Percentiles rank a stretch among this genome's conserved stretches.
Evolutionary conservation across 2,888 invertebrate species (phyloP).

Genomic region (Cabera pusaria): DNA sequence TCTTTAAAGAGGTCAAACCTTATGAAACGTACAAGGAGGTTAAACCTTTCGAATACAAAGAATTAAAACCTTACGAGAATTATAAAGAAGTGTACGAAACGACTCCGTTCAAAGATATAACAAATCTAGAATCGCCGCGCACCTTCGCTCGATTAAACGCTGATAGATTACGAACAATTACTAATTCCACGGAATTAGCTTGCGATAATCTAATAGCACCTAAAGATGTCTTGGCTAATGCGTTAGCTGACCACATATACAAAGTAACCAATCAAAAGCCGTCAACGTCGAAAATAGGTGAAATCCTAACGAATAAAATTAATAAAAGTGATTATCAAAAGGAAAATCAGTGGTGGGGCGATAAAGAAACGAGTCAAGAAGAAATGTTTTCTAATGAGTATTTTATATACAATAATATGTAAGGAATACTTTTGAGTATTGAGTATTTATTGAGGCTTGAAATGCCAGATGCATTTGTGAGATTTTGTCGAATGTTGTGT

Average conservation of each 20-base stretch:
- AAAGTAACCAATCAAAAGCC: slow-evolving; percentile 82
- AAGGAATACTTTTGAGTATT: slow-evolving; percentile 22
- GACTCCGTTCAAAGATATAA: slow-evolving; percentile 55
- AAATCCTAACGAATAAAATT: slow-evolving; percentile 76
- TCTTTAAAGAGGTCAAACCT: slow-evolving; percentile 38
- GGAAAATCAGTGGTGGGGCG: slow-evolving; percentile 72
- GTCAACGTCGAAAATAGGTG: slow-evolving; percentile 71
- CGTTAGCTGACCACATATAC: slow-evolving; percentile 74
- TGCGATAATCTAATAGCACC: slow-evolving; percentile 72
- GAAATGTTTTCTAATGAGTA: slow-evolving; percentile 64
- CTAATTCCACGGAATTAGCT: slow-evolving; percentile 54
- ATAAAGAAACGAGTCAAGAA: slow-evolving; percentile 58
- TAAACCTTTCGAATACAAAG: slow-evolving; percentile 11
- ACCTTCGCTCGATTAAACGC: slow-evolving; percentile 73
- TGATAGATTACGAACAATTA: slow-evolving; percentile 68
- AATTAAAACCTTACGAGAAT: slow-evolving; percentile 14
- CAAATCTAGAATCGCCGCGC: slow-evolving; percentile 66
- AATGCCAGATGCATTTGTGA: slow-evolving; percentile 3
- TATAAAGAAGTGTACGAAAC: slow-evolving; percentile 4
- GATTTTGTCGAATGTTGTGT: not conserved
- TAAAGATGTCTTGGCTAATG: slow-evolving; percentile 71
- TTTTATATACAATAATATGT: slow-evolving; percentile 58
- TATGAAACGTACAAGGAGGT: slow-evolving; percentile 29
- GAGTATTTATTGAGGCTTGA: slow-evolving; percentile 15
- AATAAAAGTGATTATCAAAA: slow-evolving; percentile 50